Base-by-base conservation (phyloP, 2,797 vertebrate genomes). In the Crocodylus rhombifer region DNA sequence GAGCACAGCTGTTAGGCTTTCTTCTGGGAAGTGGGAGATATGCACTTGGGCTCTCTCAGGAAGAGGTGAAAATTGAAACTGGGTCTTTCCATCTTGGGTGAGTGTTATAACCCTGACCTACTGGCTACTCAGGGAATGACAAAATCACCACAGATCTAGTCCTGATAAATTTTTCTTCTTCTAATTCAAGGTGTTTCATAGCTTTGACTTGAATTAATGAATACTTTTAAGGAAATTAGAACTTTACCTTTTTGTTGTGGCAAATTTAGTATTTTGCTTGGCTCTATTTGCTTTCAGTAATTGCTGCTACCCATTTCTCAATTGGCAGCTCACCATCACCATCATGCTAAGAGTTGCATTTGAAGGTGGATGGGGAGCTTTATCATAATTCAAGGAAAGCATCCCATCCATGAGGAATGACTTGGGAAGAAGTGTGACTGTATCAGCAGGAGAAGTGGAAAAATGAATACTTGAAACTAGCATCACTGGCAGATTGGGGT, bases 1-100 rank as follows among this genome's bases (percentile, higher is more conserved):
- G 42, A 51, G 42, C 42, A 51, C 42, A 51, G 42, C 42, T 51
- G 10, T 51, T 11, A 51, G 42, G 42, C 42, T 51, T 51, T 51
- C 42, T 51, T 51, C 33, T 51, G 56, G 25, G 65, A 86, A 12
- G 92, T 80, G 17, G 57, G 85, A 89, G 18, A 85, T 82, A 60
- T 2, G 6, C 28, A 5, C 30, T 64, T 65, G 51, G 82, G 30
- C 11, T 15, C 8, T 33, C 2, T 42, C 2, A 0, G 6, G 4
- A 80, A 60, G 7, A 80, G 25, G 56, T 28, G 3, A 14, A 86
- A 13, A 0, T 0, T 78, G 14, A 89, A 78, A 9, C 3, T 36
- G 17, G 56, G 64, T 23, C 17, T 89, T 20, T 85, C 83, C 23
- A 83, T 76, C 16, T 9, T 89, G 25, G 67, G 33, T 13, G 20